Conservation (phyloP, 64 coral and sea anemone species). For the Actinia tenebrosa region DNA sequence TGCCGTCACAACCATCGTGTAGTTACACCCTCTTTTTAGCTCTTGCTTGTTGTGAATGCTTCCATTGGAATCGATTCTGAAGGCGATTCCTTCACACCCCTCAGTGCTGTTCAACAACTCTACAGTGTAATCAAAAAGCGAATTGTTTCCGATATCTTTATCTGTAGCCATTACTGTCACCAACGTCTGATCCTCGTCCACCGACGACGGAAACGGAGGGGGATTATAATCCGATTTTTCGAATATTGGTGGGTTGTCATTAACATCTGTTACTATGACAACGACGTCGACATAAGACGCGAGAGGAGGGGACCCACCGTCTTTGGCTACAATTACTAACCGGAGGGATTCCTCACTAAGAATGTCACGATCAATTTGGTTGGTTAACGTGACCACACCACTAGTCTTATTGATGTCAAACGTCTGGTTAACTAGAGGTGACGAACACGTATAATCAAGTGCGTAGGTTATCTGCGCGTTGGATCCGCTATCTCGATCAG, state of each 20-base stretch:
- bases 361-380: not conserved
- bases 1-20: not conserved
- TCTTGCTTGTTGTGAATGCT: not conserved
- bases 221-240: not conserved
- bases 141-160: not conserved
- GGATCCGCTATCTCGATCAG: not conserved
- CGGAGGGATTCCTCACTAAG: not conserved
- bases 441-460: not conserved
- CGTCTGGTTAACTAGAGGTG: not conserved
- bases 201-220: not conserved
- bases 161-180: not conserved
- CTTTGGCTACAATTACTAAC: not conserved
- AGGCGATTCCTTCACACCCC: not conserved
- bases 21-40: not conserved
- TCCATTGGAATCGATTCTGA: not conserved
- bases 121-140: not conserved
- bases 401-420: conserved; percentile 4
- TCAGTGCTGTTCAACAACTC: not conserved
- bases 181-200: not conserved
- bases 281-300: not conserved
- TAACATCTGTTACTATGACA: conserved; percentile 12
- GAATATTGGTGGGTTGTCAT: conserved; percentile 5
- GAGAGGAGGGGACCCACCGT: not conserved
- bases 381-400: not conserved
- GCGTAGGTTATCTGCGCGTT: conserved; percentile 5